phyloP scores from a whole-genome alignment of 2,797 vertebrate species.

The Luscinia megarhynchos region DNA sequence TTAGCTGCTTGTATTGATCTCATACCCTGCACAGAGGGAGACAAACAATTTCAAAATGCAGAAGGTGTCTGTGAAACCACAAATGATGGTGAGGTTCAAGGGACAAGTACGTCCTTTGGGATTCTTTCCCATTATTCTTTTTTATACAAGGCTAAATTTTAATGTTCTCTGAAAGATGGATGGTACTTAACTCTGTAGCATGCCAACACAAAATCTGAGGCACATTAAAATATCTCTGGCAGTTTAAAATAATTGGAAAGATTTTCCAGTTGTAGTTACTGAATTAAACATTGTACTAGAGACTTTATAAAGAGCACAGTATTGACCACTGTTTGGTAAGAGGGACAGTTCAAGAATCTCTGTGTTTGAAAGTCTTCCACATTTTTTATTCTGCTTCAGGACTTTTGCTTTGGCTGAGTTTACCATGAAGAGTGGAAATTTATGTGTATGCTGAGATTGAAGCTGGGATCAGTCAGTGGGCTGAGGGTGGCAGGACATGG shows the following conservation, averaged over 20 bases:
- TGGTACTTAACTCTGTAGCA: conserved; percentile 9
- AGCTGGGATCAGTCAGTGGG: neutral
- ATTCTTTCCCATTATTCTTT: neutral
- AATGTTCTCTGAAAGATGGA: conserved; percentile 11
- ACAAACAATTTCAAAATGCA: conserved; percentile 21
- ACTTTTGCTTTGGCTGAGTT: conserved; percentile 32
- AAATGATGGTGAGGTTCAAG: neutral
- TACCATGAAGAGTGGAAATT: neutral
- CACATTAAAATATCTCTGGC: conserved; percentile 1
- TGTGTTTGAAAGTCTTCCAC: conserved; percentile 37
- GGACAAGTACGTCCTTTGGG: neutral
- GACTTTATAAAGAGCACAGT: neutral
- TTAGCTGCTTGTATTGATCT: neutral
- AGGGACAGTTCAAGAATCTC: conserved; percentile 31
- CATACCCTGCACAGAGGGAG: neutral
- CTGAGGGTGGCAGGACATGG: neutral
- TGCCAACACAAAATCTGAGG: conserved; percentile 47
- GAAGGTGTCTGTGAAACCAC: neutral
- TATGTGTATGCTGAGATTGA: accelerated
- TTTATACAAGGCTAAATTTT: neutral
- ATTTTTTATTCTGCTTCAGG: conserved; percentile 36
- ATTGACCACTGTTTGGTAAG: conserved; percentile 13
- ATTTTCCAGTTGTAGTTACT: conserved; percentile 35
- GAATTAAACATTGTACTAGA: conserved; percentile 43
- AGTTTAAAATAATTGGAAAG: conserved; percentile 46